Conservation (phyloP, 1,140 invertebrate genomes). For the Planococcus citri region DNA sequence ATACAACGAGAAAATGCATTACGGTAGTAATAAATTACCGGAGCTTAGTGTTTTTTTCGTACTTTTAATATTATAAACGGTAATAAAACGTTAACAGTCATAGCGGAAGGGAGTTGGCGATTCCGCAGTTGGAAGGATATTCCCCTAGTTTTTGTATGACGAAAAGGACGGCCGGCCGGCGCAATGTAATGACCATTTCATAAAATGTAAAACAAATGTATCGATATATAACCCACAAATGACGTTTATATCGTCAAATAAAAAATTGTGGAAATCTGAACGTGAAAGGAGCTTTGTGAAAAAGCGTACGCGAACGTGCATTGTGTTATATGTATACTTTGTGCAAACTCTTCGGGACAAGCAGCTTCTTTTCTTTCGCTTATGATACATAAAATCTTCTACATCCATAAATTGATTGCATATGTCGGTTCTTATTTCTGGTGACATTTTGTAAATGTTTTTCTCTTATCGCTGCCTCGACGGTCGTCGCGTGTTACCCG, state of each 20-base stretch:
- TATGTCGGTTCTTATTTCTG: too few species aligned
- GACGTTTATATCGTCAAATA: constrained; percentile 7
- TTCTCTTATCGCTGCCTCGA: too few species aligned
- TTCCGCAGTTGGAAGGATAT: not conserved
- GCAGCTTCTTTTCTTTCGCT: too few species aligned
- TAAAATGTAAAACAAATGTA: constrained; percentile 8
- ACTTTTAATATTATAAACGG: not conserved
- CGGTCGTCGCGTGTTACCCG: too few species aligned
- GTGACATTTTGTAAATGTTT: too few species aligned
- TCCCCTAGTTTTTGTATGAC: not conserved
- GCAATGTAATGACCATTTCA: not conserved
- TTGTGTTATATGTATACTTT: not conserved
- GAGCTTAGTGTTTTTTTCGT: not conserved
- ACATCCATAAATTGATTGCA: too few species aligned
- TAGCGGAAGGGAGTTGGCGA: not conserved
- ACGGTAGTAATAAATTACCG: too few species aligned
- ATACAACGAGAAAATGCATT: too few species aligned
- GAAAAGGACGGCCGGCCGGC: too few species aligned
- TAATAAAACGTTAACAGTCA: not conserved
- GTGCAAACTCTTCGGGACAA: too few species aligned
- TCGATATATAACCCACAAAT: not conserved
- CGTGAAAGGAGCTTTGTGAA: not conserved
- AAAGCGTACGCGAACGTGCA: not conserved
- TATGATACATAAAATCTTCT: too few species aligned
- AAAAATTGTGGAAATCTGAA: not conserved